phyloP scores from a whole-genome alignment of 2,797 vertebrate genomes.

The Melanotaenia trifasciata region DNA sequence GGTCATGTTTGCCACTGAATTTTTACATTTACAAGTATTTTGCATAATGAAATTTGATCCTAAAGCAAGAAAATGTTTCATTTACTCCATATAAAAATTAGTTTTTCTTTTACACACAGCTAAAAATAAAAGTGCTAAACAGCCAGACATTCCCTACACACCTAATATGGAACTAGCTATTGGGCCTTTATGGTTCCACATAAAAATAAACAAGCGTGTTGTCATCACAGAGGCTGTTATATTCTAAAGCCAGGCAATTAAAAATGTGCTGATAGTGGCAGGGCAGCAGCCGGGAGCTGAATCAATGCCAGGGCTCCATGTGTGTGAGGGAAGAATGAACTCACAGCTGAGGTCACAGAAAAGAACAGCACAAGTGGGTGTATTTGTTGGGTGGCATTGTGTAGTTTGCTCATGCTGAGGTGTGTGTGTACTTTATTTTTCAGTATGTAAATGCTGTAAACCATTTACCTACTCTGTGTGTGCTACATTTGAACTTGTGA shows the following conservation, averaged over 20 bases:
- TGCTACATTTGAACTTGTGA: slow-evolving; percentile 2
- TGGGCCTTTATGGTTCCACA: slow-evolving; percentile 63
- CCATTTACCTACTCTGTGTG: slow-evolving; percentile 22
- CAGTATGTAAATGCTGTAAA: slow-evolving; percentile 17
- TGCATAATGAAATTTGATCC: slow-evolving; percentile 7
- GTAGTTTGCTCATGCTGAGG: slow-evolving; percentile 18
- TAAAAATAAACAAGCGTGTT: slow-evolving; percentile 77
- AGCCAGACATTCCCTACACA: slow-evolving; percentile 31
- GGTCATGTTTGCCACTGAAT: slow-evolving; percentile 27
- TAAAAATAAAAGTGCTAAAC: slow-evolving; percentile 46
- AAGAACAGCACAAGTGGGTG: slow-evolving; percentile 50
- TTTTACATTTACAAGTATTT: slow-evolving; percentile 3
- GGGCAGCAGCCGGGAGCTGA: slow-evolving; percentile 65
- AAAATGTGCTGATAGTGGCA: slow-evolving; percentile 79
- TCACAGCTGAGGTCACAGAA: slow-evolving; percentile 64
- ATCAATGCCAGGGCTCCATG: slow-evolving; percentile 67
- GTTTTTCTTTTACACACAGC: slow-evolving; percentile 32
- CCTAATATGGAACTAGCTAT: slow-evolving; percentile 41
- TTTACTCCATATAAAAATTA: slow-evolving; percentile 21
- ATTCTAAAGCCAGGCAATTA: slow-evolving; percentile 70
- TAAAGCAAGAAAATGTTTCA: slow-evolving; percentile 20
- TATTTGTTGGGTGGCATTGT: slow-evolving; percentile 43
- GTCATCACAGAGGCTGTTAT: slow-evolving; percentile 70
- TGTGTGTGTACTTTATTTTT: slow-evolving; percentile 26
- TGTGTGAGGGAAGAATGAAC: slow-evolving; percentile 73